These are phyloP conservation scores for Sminthurinus aureus DNA, from an alignment of 2,888 invertebrate species.

Conservation along the genomic window DNA sequence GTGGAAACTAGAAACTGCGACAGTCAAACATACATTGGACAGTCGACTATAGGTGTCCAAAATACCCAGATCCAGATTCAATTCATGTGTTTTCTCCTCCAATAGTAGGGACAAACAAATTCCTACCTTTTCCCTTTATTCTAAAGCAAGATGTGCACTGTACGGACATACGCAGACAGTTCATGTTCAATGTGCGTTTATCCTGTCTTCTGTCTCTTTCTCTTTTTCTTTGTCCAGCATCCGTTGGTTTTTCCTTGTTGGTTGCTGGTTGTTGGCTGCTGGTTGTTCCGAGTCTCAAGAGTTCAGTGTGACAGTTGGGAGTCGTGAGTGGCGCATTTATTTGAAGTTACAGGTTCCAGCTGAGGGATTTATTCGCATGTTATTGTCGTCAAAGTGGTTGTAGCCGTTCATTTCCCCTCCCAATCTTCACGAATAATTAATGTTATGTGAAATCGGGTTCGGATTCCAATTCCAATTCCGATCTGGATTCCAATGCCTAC, in stretches of 20 bases:
- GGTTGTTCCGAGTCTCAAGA: constrained; percentile 16
- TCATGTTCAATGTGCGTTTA: too few species aligned
- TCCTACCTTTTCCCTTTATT: too few species aligned
- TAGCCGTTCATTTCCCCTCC: constrained; percentile 30
- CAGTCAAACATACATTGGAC: not conserved
- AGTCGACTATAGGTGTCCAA: constrained; percentile 6
- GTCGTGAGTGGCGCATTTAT: constrained; percentile 38
- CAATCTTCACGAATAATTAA: constrained; percentile 43
- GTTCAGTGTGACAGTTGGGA: constrained; percentile 27
- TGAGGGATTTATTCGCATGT: constrained; percentile 39
- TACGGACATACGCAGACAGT: too few species aligned
- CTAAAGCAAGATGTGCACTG: too few species aligned
- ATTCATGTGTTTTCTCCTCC: constrained; percentile 13
- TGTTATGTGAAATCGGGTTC: constrained; percentile 41
- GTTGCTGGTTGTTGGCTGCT: not conserved
- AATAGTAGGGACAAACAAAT: too few species aligned
- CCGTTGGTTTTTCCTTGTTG: not conserved
- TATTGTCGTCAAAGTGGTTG: constrained; percentile 39
- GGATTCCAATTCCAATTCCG: not conserved
- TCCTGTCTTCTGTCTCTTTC: constrained; percentile 2
- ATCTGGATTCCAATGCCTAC: not conserved
- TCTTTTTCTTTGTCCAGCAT: not conserved
- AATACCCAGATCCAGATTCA: not conserved
- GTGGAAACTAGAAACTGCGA: too few species aligned
- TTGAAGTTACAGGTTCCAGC: constrained; percentile 35